Evolutionary conservation across 2,797 vertebrate genomes (phyloP).

Genomic region (Clarias platycephalus): DNA sequence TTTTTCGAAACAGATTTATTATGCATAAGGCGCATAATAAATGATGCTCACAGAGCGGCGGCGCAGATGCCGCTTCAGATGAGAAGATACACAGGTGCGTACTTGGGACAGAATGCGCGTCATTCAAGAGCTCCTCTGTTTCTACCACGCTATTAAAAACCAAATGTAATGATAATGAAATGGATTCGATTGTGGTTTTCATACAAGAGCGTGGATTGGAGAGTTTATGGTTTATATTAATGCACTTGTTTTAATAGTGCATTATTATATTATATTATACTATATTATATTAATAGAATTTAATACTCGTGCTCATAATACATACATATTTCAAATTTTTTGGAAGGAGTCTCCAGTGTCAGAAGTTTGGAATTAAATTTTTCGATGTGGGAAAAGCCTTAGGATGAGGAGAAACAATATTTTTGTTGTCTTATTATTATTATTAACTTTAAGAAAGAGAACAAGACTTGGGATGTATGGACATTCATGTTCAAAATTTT

Average conservation of each 20-base stretch:
- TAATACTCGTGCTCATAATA: too few relatives aligned
- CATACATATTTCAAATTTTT: not conserved
- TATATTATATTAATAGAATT: too few relatives aligned
- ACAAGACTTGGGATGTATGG: not conserved
- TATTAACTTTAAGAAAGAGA: not conserved
- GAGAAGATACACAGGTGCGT: not conserved
- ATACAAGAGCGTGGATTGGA: not conserved
- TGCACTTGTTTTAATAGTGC: not conserved
- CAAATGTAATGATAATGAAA: not conserved
- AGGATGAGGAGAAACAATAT: not conserved
- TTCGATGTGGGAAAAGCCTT: not conserved
- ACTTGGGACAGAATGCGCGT: not conserved
- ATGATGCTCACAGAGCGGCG: not conserved
- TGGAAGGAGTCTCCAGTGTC: not conserved
- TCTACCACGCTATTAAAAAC: not conserved
- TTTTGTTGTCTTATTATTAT: too few relatives aligned
- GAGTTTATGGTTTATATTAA: not conserved
- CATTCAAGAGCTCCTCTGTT: not conserved
- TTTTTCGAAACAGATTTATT: not conserved
- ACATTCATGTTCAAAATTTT: too few relatives aligned
- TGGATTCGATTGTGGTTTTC: not conserved
- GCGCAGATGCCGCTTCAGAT: too few relatives aligned
- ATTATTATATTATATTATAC: too few relatives aligned
- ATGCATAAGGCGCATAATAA: not conserved
- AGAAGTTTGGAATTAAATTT: not conserved